Base-by-base conservation (phyloP, 2,888 invertebrate species). In the Heliconius erato region DNA sequence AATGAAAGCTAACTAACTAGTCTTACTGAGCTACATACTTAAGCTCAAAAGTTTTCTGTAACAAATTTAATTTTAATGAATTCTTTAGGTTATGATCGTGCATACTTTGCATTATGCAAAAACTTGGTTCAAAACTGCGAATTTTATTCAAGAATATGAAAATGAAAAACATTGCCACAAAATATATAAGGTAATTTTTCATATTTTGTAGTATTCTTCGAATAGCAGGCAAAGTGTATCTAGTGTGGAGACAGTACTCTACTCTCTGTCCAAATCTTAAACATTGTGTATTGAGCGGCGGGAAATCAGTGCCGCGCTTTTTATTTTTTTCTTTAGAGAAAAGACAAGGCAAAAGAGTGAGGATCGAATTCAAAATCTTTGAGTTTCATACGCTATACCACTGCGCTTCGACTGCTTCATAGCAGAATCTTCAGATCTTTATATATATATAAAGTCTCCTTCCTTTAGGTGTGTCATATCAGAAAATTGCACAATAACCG, bases 401-500 rank as follows among this genome's bases (percentile, higher is more conserved):
- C 6, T 54, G 19, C 19, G 54, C 54, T 6, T 7, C 6, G 54
- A 54, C 7, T n/a, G 19, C 19, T 54, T 54, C 44, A 19, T 54
- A 14, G 65, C 11, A 65, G 26, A 26, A 11, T 26, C 3, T 26
- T 26, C 3, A 16, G 28, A 28, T 28, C 28, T 28, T 28, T 28
- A 28, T 68, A n/a, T 12, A n/a, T 71, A 44, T 23, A 40, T 40
- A 40, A 40, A 40, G 5, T 59, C 32, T 23, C 40, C 2, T n/a
- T n/a, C 7, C 3, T 67, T n/a, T 35, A 40, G 40, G 26, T 77
- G 3, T 69, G 32, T 68, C 54, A 69, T 79, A 49, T 79, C 54
- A 32, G 68, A 77, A 77, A 77, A 67, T 77, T 16, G 67, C 28
- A 78, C 44, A 44, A 79, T 79, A 79, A 79, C 69, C 69, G 28